Evolutionary conservation across 2,797 vertebrate genomes (phyloP).

Genomic region (Poeciliopsis turneri): DNA sequence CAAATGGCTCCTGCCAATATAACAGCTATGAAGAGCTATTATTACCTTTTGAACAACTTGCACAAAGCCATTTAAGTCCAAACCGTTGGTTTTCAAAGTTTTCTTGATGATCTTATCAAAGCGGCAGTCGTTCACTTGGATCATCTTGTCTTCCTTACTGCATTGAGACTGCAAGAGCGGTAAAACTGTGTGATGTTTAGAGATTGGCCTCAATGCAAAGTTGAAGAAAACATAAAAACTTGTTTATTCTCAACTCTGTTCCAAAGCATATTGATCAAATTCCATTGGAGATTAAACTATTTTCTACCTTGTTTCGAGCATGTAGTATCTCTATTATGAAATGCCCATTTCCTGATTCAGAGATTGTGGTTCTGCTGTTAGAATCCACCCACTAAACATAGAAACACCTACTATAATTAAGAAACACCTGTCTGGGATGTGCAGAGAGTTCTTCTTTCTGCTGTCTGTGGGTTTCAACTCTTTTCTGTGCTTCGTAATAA

Average conservation of each 20-base stretch:
- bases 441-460: neutral
- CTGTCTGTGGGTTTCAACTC: neutral
- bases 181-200: neutral
- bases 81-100: conserved; percentile 52
- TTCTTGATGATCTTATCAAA: conserved; percentile 41
- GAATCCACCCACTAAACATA: neutral
- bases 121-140: conserved; percentile 84
- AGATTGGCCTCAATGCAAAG: neutral
- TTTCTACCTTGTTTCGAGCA: neutral
- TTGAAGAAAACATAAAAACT: neutral
- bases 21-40: neutral
- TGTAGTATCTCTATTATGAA: neutral
- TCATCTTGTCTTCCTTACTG: conserved; percentile 13
- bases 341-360: neutral
- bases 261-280: neutral
- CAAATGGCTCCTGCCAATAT: neutral
- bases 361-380: neutral
- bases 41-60: conserved; percentile 72
- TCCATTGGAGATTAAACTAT: neutral
- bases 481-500: neutral
- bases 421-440: neutral
- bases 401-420: neutral
- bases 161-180: neutral
- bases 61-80: conserved; percentile 74
- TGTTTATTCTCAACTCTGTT: neutral